These are phyloP conservation scores for Sigmodon hispidus DNA, from an alignment of 2,113 vertebrate genomes.

Conservation along the genomic window DNA sequence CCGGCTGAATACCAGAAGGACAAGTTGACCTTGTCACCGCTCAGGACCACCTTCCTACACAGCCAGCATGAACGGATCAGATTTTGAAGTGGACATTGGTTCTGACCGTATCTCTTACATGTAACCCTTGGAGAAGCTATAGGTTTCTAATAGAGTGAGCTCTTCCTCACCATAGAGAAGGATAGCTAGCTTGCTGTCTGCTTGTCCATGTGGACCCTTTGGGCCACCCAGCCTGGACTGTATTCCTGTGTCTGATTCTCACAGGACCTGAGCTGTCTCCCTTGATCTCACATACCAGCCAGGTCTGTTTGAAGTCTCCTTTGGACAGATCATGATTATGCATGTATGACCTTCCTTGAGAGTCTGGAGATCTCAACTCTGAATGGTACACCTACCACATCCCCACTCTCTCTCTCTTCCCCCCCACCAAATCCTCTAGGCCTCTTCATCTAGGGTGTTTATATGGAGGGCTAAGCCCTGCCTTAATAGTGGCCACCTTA, in stretches of 20 bases:
- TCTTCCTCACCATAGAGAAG: no score
- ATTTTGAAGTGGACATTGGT: not conserved
- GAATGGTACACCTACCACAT: not conserved
- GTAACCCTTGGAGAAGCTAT: constrained; percentile 5
- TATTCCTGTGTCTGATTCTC: not conserved
- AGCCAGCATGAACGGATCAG: not conserved
- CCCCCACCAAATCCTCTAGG: no score
- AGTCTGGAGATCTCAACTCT: not conserved
- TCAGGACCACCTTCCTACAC: constrained; percentile 8
- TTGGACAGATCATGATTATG: not conserved
- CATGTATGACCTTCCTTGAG: not conserved
- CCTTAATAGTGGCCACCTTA: not conserved
- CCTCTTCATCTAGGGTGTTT: not conserved
- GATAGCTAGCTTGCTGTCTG: not conserved
- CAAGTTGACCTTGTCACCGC: constrained; percentile 5
- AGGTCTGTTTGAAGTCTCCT: not conserved
- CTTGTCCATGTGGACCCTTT: not conserved
- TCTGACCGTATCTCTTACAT: not conserved
- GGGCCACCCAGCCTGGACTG: not conserved
- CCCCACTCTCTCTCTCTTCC: no score
- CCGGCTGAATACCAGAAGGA: not conserved
- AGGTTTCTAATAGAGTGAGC: not conserved
- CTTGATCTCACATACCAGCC: not conserved
- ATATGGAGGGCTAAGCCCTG: not conserved
- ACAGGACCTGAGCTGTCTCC: not conserved